phyloP scores from a whole-genome alignment of 2,888 invertebrate species.

The Eueremaeus valkanovi region DNA sequence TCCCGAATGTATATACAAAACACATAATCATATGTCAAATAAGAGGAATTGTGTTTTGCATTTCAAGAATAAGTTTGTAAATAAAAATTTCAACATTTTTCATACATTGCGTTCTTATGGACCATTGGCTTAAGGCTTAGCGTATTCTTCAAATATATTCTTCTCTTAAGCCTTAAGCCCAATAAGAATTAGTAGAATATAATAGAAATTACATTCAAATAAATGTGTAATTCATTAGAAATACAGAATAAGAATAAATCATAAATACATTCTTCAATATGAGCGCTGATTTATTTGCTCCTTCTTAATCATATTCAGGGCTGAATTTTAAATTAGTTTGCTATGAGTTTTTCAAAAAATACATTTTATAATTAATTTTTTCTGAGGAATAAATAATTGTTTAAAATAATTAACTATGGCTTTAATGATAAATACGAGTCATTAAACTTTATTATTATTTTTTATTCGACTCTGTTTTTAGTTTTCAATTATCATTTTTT shows the following conservation, averaged over 20 bases:
- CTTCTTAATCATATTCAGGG: neutral
- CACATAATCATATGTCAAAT: constrained; percentile 15
- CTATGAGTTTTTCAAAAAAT: too few relatives aligned
- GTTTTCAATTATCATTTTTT: neutral
- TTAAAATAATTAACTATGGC: neutral
- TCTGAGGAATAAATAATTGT: neutral
- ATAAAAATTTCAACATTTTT: constrained; percentile 22
- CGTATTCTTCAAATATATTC: neutral
- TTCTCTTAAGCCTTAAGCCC: neutral
- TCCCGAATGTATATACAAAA: neutral
- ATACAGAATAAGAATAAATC: neutral
- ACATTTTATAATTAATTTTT: too few relatives aligned
- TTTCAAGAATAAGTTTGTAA: constrained; percentile 6
- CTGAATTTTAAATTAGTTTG: constrained; percentile 6
- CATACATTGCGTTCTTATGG: neutral
- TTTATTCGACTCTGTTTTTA: neutral
- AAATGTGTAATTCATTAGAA: neutral
- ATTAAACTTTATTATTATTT: too few relatives aligned
- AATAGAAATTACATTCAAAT: constrained; percentile 5
- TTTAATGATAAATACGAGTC: neutral
- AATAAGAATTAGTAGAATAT: neutral
- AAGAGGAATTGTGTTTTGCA: neutral
- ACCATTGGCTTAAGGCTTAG: neutral
- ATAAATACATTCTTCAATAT: too few relatives aligned
- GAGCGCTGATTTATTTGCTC: neutral